Percentiles rank a stretch among this genome's conserved stretches.
These are phyloP conservation scores for Sicus ferrugineus DNA, from an alignment of 2,888 invertebrate species.

Conservation along the genomic window DNA sequence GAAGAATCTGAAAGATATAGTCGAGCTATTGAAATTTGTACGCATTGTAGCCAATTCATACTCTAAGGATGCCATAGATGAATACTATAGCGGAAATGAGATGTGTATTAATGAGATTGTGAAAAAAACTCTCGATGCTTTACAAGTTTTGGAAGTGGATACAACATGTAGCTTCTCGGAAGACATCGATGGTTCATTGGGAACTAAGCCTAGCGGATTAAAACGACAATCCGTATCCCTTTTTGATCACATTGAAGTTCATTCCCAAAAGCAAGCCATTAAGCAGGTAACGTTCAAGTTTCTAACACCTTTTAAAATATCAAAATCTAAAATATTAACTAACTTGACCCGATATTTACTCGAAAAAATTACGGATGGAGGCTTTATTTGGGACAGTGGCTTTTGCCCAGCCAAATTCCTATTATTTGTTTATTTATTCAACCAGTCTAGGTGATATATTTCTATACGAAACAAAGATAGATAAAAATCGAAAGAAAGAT, in stretches of 20 bases:
- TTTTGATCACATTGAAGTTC: conserved; percentile 58
- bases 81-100: conserved; percentile 47
- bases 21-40: conserved; percentile 57
- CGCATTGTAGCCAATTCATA: conserved; percentile 55
- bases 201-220: conserved; percentile 41
- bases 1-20: conserved; percentile 50
- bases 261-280: conserved; percentile 44
- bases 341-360: no score
- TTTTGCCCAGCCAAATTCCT: no score
- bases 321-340: background rate
- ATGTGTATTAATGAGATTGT: conserved; percentile 52
- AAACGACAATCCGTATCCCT: conserved; percentile 60
- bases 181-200: conserved; percentile 48
- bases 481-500: no score
- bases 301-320: background rate
- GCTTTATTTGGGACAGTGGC: no score
- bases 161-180: conserved; percentile 50
- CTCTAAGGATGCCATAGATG: conserved; percentile 47
- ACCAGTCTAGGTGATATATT: no score
- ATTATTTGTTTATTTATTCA: no score
- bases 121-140: conserved; percentile 49
- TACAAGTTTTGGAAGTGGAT: conserved; percentile 45
- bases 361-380: no score
- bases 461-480: no score
- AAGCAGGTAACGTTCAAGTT: conserved; percentile 47